Conservation (phyloP, 2,888 invertebrate species). For the Salpingus planirostris region DNA sequence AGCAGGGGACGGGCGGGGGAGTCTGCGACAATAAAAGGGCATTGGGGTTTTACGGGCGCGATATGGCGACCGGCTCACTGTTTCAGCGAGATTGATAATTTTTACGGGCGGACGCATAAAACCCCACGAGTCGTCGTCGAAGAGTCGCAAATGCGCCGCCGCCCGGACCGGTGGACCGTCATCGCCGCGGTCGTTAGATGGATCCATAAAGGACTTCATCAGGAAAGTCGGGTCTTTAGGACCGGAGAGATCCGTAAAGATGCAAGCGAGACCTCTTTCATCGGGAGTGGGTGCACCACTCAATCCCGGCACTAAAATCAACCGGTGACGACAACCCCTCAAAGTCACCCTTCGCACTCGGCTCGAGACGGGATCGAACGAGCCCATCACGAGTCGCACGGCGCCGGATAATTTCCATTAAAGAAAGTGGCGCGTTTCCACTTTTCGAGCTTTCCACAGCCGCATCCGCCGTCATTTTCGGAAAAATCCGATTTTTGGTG, state of each 20-base stretch:
- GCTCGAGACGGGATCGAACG: too few species aligned
- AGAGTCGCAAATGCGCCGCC: slow-evolving; percentile 15
- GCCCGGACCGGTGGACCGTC: too few species aligned
- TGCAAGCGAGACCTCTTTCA: slow-evolving; percentile 25
- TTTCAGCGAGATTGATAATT: slow-evolving; percentile 35
- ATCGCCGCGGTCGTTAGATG: too few species aligned
- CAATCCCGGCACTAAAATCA: slow-evolving; percentile 22
- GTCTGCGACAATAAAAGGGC: slow-evolving; percentile 27
- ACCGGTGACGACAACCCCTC: too few species aligned
- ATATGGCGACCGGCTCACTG: slow-evolving; percentile 28
- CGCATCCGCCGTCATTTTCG: too few species aligned
- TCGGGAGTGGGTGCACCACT: slow-evolving; percentile 21
- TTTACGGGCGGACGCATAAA: slow-evolving; percentile 33
- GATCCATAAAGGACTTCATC: slow-evolving; percentile 30
- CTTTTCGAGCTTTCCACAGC: too few species aligned
- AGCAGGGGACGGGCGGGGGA: too few species aligned
- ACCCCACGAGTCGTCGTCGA: slow-evolving; percentile 21
- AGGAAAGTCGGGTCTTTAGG: slow-evolving; percentile 19
- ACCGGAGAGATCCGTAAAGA: slow-evolving; percentile 28
- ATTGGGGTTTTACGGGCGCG: slow-evolving; percentile 27
- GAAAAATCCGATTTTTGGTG: too few species aligned
- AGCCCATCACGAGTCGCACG: too few species aligned
- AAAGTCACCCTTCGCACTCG: too few species aligned
- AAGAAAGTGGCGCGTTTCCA: too few species aligned
- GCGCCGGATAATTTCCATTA: too few species aligned